Evolutionary conservation across 2,113 vertebrate genomes (phyloP).

Genomic region (Sceloporus tristichus): DNA sequence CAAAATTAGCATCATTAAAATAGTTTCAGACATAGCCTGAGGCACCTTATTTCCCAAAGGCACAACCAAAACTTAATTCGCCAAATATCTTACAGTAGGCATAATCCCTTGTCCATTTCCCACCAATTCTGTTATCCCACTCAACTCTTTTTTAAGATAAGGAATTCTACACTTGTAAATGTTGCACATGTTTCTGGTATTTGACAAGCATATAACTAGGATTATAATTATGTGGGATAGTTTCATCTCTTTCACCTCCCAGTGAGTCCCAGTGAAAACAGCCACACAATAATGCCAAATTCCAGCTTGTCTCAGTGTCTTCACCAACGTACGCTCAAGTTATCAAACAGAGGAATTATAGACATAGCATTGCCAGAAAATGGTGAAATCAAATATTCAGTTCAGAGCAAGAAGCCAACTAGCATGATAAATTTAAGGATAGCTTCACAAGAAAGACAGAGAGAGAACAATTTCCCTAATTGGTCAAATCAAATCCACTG

Average conservation of each 20-base stretch:
- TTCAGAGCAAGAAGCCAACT: background rate
- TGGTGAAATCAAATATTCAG: background rate
- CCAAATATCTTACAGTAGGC: background rate
- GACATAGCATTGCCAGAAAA: background rate
- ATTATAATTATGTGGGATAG: background rate
- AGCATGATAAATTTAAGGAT: background rate
- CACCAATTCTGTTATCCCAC: background rate
- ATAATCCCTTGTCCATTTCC: background rate
- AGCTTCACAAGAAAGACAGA: background rate
- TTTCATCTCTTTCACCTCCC: too few species aligned
- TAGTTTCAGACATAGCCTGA: background rate
- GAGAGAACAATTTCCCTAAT: background rate
- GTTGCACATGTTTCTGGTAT: background rate
- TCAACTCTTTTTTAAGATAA: background rate
- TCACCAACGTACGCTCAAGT: background rate
- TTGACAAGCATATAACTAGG: background rate
- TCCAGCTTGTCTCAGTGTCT: background rate
- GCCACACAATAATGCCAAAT: background rate
- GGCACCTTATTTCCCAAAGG: background rate
- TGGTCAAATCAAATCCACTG: background rate
- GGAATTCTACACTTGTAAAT: background rate
- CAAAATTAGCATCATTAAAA: slow-evolving; percentile 2
- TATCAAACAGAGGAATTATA: background rate
- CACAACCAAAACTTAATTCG: background rate
- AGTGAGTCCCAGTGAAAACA: background rate